Base-by-base conservation (phyloP, 2,888 invertebrate species). In the Lepetodrilus schrolli region DNA sequence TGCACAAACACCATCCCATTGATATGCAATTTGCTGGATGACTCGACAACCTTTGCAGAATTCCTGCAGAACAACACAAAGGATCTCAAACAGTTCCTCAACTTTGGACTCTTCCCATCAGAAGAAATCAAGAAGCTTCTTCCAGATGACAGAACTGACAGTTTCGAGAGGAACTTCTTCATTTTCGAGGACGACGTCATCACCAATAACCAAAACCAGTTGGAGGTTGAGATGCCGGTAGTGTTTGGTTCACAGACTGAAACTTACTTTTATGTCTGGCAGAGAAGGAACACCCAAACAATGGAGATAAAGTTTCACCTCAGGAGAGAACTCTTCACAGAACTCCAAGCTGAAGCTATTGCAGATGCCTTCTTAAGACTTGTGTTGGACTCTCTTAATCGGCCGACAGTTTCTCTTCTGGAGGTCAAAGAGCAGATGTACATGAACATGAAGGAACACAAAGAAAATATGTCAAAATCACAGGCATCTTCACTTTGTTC, bases 1-100 rank as follows among this genome's bases (percentile, higher is more conserved):
- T 37, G 66, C 37, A 66, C 66, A 21, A 66, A 66, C 66, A 21
- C 21, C 38, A 43, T 66, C 0, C 66, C 66, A 7, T 26, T 66
- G 13, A 23, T 66, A 1, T 37, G 38, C 4, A 20, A 66, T 20
- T 20, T 66, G 10, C 58, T 34, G n/a, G 37, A 20, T 13, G 38
- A 66, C 8, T n/a, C 20, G 1, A 20, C 20, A 2, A 66, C 38
- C 10, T 21, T 66, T 20, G 23, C 20, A 1, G 66, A 66, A 10
- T 66, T 66, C 30, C 43, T 66, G 13, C 7, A 66, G 21, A n/a
- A 3, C 2, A 66, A 66, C 43, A 38, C 20, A 8, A 23, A n/a
- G 20, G 8, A 10, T 38, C 4, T 66, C 8, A 20, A 66, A 21
- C 36, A 66, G 2, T 66, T 37, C 36, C 17, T 34, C 20, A 5